phyloP scores from a whole-genome alignment of 1,140 invertebrate genomes.

The Diorhabda elongata region DNA sequence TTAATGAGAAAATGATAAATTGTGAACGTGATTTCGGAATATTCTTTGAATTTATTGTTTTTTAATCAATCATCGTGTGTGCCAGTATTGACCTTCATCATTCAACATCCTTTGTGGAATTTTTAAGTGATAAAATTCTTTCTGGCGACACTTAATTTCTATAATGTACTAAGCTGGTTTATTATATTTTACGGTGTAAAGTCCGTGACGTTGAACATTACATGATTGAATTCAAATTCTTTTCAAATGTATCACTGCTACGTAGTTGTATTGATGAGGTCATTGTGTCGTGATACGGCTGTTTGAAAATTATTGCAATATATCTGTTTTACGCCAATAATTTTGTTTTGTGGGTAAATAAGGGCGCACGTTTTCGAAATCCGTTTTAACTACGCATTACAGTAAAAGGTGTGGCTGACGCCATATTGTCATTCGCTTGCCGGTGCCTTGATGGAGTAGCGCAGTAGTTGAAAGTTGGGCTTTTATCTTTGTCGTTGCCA shows the following conservation, averaged over 20 bases:
- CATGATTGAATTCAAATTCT: not conserved
- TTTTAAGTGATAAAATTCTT: conserved; percentile 12
- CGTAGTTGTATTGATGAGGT: not conserved
- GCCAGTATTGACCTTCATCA: conserved; percentile 5
- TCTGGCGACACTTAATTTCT: too few relatives aligned
- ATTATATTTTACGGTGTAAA: too few relatives aligned
- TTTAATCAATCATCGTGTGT: too few relatives aligned
- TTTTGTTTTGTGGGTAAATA: not conserved
- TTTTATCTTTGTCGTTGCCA: conserved; percentile 23
- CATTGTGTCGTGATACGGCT: not conserved
- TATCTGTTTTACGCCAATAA: not conserved
- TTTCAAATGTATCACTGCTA: not conserved
- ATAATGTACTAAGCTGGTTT: too few relatives aligned
- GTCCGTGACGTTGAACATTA: conserved; percentile 24
- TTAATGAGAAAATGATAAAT: conserved; percentile 16
- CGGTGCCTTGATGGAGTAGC: conserved; percentile 17
- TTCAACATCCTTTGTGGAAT: conserved; percentile 1
- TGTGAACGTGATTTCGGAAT: conserved; percentile 6
- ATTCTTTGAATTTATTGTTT: too few relatives aligned
- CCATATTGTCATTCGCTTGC: conserved; percentile 37
- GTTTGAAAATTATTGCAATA: not conserved
- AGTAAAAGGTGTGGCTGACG: conserved; percentile 45
- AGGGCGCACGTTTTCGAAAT: conserved; percentile 1
- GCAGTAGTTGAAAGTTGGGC: not conserved
- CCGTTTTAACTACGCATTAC: conserved; percentile 35